Base-by-base conservation (phyloP, 2,113 vertebrate genomes). In the Passer domesticus region DNA sequence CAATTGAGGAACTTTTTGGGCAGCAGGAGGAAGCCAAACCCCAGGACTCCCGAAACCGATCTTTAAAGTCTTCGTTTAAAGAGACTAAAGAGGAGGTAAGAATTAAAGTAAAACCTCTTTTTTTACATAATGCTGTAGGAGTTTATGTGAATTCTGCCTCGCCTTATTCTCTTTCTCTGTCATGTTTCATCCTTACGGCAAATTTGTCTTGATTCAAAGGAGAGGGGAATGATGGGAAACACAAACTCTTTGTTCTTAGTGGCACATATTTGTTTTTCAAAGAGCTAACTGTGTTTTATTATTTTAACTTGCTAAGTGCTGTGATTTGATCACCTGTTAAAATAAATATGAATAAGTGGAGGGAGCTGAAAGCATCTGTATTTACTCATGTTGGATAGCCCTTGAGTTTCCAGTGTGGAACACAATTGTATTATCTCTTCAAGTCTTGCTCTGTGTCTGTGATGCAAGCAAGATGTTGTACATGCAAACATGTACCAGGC, bases 1-100 rank as follows among this genome's bases (percentile, higher is more conserved):
- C 98, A 1, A 98, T 99, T 1, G 99, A 99, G 96, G 99, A 99
- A 96, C 98, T 99, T 59, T 99, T 99, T 56, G 99, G 99, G 49
- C 99, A 99, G 96, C 98, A 99, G 92, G 99, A 99, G 89, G 99
- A 99, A 62, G 67, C 75, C 35, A 53, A 83, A 62, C 63, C 82
- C 21, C 73, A 83, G 44, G 10, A 97, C 69, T 46, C 23, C 58
- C 94, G 97, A 85, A 96, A 76, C 24, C 97, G 98, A 13, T 70
- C 98, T 69, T 96, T 97, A 15, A 97, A 97, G 43, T 94, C 98
- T 31, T 98, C 99, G 0, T 98, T 99, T 97, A 99, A 98, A 93
- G 99, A 99, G 59, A 96, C 92, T 78, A 99, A 98, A 86, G 98
- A 98, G 59, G 99, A 99, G 98, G 99, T 99, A 98, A 98, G 98